Evolutionary conservation across 2,888 invertebrate species (phyloP), one percentile per base, ranked within the genome.

Genomic region (Zaprionus bogoriensis): DNA sequence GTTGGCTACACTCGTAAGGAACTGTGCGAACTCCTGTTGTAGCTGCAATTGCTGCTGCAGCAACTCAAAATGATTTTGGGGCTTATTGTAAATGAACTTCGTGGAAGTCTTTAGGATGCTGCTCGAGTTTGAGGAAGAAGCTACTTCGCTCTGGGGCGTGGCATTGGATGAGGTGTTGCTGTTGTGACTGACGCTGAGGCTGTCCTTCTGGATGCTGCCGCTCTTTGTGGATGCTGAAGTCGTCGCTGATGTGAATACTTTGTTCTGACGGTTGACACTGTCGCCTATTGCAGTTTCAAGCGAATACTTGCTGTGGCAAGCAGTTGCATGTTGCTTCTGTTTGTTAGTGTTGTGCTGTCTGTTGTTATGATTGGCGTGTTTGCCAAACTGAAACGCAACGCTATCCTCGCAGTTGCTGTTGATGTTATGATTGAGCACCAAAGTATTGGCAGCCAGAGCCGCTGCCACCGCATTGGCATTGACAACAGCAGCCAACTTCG

Each of bases 401-500:
- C 41, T 69, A 38, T 45, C 70, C 50, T 53, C 70, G 32, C 46
- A 67, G 53, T 41, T 61, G 63, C 45, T 69, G 57, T 59, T 54
- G 64, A 50, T 53, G 58, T 67, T 65, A 47, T 74, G 79, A 55
- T 73, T 79, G 41, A 76, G 65, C 62, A 85, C 77, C 65, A 82
- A 69, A 50, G 70, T 75, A 74, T 82, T 82, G 67, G 83, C 82
- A 67, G 82, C 85, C 61, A 85, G 52, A 61, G 85, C 85, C 66
- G 82, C 86, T 67, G 80, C 81, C 67, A 85, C 82, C 68, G 86
- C 82, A 76, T 82, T 83, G 75, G 87, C 83, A 74, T 84, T 81
- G 73, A 88, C 88, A 89, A 88, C 89, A 89, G 88, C 89, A 89
- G 89, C 87, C 80, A 89, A 79, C 78, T 89, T 89, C 78, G 89